Percentiles rank a stretch among this genome's conserved stretches.
Evolutionary conservation across 1,140 invertebrate genomes (phyloP).

Genomic region (Bombus ignitus): DNA sequence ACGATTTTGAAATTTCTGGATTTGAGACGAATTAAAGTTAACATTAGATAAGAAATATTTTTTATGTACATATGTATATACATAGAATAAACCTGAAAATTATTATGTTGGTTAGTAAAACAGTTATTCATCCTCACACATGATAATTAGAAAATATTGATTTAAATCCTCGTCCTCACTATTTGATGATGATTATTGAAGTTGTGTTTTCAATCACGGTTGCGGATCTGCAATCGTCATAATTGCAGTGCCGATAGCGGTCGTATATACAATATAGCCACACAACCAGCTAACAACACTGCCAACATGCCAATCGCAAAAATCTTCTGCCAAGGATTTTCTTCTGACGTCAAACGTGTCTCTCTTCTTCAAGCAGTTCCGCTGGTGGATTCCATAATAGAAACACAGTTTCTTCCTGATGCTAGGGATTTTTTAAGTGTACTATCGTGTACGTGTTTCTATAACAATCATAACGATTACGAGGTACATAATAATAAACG

Average conservation of each 20-base stretch:
- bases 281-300: slow-evolving; percentile 99
- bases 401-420: slow-evolving; percentile 22
- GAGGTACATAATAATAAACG: neutral
- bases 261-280: slow-evolving; percentile 87
- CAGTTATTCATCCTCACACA: neutral
- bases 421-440: neutral
- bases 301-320: slow-evolving; percentile 89
- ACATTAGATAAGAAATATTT: neutral
- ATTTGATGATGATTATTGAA: neutral
- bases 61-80: no score
- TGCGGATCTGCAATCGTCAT: slow-evolving; percentile 83
- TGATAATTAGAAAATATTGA: neutral
- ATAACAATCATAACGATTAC: neutral
- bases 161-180: neutral
- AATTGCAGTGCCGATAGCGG: slow-evolving; percentile 97
- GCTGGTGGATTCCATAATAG: slow-evolving; percentile 10
- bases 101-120: neutral
- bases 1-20: no score
- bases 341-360: neutral
- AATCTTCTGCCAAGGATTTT: slow-evolving; percentile 26
- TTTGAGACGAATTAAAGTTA: neutral
- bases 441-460: neutral
- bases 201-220: neutral
- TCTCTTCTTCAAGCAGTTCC: neutral
- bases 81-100: no score